Evolutionary conservation across 2,797 vertebrate species (phyloP).

Genomic region (Columba guinea): DNA sequence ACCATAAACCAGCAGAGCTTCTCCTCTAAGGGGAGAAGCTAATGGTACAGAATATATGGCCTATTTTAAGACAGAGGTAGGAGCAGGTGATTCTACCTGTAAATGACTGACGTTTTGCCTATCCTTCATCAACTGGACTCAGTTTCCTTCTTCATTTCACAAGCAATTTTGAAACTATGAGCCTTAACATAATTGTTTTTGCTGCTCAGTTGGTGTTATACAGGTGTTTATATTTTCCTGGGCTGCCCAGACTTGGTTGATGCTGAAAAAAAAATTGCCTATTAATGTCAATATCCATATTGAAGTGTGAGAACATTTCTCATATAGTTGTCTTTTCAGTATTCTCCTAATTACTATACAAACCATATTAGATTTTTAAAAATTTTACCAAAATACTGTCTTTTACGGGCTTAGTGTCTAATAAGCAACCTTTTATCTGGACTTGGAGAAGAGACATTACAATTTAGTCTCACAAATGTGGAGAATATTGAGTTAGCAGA

Average conservation of each 20-base stretch:
- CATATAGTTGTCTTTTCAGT: not conserved
- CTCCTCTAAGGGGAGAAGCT: not conserved
- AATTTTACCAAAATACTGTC: not conserved
- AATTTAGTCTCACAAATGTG: not conserved
- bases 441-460: not conserved
- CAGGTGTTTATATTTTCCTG: not conserved
- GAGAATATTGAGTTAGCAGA: not conserved
- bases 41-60: not conserved
- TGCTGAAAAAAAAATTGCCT: not conserved
- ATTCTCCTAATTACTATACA: not conserved
- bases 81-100: not conserved
- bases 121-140: not conserved
- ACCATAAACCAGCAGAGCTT: not conserved
- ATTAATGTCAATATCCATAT: not conserved
- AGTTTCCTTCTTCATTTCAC: not conserved
- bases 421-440: not conserved
- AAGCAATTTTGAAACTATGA: not conserved
- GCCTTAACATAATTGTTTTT: not conserved
- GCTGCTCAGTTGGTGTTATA: not conserved
- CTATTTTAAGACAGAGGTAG: not conserved
- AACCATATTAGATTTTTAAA: not conserved
- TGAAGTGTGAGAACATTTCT: not conserved
- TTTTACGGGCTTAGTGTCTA: not conserved
- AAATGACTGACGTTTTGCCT: not conserved
- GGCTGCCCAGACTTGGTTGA: not conserved